A percentile compares a stretch with the other conserved stretches of the same genome.
phyloP scores from a whole-genome alignment of 2,113 vertebrate species.

The Eolophus roseicapilla region DNA sequence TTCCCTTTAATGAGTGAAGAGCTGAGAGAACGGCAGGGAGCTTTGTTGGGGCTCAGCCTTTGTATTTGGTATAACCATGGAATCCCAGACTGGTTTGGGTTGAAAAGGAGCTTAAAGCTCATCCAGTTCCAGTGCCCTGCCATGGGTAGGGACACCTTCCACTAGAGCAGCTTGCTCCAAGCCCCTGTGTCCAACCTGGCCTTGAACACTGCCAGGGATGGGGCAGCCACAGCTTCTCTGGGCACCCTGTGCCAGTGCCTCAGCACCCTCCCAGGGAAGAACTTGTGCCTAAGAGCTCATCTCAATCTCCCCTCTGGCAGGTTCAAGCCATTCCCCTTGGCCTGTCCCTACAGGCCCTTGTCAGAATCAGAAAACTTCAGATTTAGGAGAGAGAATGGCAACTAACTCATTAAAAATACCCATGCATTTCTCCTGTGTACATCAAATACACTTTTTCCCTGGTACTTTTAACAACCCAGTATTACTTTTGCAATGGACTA shows the following conservation, averaged over 20 bases:
- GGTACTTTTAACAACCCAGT: not conserved
- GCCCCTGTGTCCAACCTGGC: too few species aligned
- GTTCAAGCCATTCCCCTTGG: not conserved
- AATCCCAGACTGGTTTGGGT: not conserved
- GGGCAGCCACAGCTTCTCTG: too few species aligned
- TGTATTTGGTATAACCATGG: fast-evolving
- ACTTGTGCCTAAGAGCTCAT: not conserved
- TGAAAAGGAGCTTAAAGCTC: not conserved
- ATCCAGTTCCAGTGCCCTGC: not conserved
- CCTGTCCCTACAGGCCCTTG: not conserved
- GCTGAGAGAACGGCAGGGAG: not conserved
- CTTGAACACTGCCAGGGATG: too few species aligned
- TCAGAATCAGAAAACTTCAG: not conserved
- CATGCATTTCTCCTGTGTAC: not conserved
- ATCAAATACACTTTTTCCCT: not conserved
- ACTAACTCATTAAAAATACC: not conserved
- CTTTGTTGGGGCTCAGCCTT: not conserved
- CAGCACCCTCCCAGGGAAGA: too few species aligned
- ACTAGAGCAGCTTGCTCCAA: not conserved
- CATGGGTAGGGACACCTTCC: not conserved
- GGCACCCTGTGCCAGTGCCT: too few species aligned
- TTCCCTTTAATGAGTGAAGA: not conserved
- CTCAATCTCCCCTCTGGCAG: not conserved
- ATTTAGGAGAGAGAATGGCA: not conserved
- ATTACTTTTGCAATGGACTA: not conserved